Base-by-base conservation (phyloP, 1,140 invertebrate genomes). In the Drosophila bipectinata region DNA sequence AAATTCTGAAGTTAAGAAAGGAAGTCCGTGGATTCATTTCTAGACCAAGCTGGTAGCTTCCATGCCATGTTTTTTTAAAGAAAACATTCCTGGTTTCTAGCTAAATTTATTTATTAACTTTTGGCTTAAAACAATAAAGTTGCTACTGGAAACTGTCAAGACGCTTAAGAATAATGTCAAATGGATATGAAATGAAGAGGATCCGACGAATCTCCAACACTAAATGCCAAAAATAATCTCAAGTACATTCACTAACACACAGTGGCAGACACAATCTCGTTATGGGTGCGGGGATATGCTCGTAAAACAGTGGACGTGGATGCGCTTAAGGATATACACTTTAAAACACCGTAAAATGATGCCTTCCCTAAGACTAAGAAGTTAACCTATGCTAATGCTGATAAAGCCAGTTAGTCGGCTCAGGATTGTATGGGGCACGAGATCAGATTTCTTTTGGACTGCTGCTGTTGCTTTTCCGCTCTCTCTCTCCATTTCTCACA, bases 101-200 rank as follows among this genome's bases (percentile, higher is more conserved):
- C 26, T 66, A 2, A 9, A 1, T 26, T 51, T 24, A 7, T 51
- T 51, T 44, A 66, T 51, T 32, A n/a, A 10, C 47, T 32, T 37
- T 37, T 12, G 2, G 34, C 14, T n/a, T 61, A 41, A 30, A 30
- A 52, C 10, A 26, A 32, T 44, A 59, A 48, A 47, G 44, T 60
- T 48, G 62, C 56, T 64, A 60, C 62, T 64, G 44, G n/a, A 39
- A 64, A 64, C 18, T 64, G 30, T 64, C 56, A 47, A 15, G 4
- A 39, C 9, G 21, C 56, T 48, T 39, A 64, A 0, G 21, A 37
- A 21, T 59, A 64, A 28, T 64, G 41, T 28, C 14, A 37, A 37
- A 37, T 1, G 28, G 56, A 49, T 49, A 58, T 64, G 55, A 14
- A 45, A 15, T 9, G 7, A 41, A 15, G 10, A 41, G 39, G 6